Percentiles rank a stretch among this genome's conserved stretches.
Evolutionary conservation across 2,797 vertebrate species (phyloP).

Genomic region (Sardinella longiceps): DNA sequence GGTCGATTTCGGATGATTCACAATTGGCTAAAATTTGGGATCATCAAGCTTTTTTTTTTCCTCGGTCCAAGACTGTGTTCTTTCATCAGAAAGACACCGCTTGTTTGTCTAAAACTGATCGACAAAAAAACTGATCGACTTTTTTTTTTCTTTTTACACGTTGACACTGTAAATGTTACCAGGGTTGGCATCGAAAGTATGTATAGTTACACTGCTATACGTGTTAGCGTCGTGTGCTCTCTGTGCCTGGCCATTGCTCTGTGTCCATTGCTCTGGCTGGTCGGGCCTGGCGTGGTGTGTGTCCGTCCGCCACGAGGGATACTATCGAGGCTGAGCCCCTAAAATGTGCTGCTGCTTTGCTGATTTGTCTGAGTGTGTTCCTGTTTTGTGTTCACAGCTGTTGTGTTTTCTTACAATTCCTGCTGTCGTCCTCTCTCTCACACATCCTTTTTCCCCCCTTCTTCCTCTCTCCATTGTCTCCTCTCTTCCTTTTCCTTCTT

Average conservation of each 20-base stretch:
- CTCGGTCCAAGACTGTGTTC: slow-evolving; percentile 32
- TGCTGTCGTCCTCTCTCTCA: slow-evolving; percentile 3
- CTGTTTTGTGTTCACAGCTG: slow-evolving; percentile 17
- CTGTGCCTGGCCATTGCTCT: not conserved
- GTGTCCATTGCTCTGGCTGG: slow-evolving; percentile 9
- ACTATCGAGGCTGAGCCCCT: slow-evolving; percentile 10
- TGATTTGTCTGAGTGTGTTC: slow-evolving; percentile 11
- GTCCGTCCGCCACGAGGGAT: not conserved
- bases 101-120: slow-evolving; percentile 36
- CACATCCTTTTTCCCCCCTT: slow-evolving; percentile 29
- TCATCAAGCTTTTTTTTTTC: slow-evolving; percentile 8
- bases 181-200: slow-evolving; percentile 38
- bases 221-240: not conserved
- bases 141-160: slow-evolving; percentile 33
- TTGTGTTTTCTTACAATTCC: slow-evolving; percentile 19
- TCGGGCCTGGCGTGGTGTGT: not conserved
- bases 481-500: slow-evolving; percentile 24
- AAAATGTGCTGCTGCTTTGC: not conserved
- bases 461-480: slow-evolving; percentile 32
- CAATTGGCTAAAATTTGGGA: slow-evolving; percentile 5
- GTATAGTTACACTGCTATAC: slow-evolving; percentile 15
- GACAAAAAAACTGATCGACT: not conserved
- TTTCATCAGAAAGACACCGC: slow-evolving; percentile 26
- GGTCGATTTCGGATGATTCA: slow-evolving; percentile 1
- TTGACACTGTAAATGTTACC: slow-evolving; percentile 49